These are phyloP conservation scores for Mustela lutreola DNA, from an alignment of 2,113 vertebrate genomes.

Conservation along the genomic window DNA sequence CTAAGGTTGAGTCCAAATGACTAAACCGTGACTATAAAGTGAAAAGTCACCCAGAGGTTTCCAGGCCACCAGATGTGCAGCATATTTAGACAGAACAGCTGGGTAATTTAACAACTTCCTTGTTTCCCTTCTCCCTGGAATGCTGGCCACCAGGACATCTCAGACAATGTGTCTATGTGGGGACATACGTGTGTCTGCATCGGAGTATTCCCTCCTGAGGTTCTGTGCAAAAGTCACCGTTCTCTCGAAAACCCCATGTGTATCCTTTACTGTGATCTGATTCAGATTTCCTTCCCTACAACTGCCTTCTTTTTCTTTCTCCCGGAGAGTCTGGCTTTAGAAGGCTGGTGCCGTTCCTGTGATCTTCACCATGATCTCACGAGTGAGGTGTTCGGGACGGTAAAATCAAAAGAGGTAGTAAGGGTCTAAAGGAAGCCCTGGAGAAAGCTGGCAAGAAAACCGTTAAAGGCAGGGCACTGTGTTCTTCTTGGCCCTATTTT, in stretches of 20 bases:
- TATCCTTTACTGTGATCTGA: background rate
- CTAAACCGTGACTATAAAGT: background rate
- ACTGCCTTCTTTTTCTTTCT: background rate
- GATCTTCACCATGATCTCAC: background rate
- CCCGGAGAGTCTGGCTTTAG: background rate
- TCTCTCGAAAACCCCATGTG: background rate
- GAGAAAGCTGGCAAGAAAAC: background rate
- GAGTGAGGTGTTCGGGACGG: background rate
- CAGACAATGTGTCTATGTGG: background rate
- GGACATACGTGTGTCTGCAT: background rate
- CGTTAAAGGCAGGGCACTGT: background rate
- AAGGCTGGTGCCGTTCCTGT: background rate
- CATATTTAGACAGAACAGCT: conserved; percentile 52
- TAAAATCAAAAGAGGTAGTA: background rate
- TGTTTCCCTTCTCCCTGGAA: background rate
- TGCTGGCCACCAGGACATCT: fast-evolving
- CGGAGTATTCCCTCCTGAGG: background rate
- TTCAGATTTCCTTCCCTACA: background rate
- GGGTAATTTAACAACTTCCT: conserved; percentile 21
- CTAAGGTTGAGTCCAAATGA: background rate
- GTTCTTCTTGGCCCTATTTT: background rate
- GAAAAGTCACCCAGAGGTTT: conserved; percentile 24
- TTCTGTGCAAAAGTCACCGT: background rate
- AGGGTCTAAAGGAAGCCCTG: background rate
- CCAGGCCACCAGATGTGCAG: conserved; percentile 39